Evolutionary conservation across 2,888 invertebrate species (phyloP), one percentile per base, ranked within the genome.

Genomic region (Deladenus siricidicola): DNA sequence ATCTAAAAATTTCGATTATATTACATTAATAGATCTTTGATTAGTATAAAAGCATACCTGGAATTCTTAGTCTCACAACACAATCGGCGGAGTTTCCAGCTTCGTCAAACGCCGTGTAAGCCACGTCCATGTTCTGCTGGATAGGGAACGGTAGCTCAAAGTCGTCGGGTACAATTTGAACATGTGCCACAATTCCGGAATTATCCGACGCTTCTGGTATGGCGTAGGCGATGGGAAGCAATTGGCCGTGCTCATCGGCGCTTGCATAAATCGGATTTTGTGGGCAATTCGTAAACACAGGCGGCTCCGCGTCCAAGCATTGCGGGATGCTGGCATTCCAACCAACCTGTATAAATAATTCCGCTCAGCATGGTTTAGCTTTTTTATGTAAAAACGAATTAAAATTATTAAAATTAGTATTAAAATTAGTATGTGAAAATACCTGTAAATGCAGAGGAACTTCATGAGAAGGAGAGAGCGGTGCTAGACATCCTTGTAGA

Each of bases 1-100:
- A 65, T 78, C 77, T 66, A 65, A 54, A 67, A 14, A 14, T n/a
- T 8, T 14, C 19, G 6, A 14, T 21, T 47, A 47, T 6, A 10
- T 10, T 47, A 47, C 47, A 8, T 47, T 10, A 10, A n/a, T 47
- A 23, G 6, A 19, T 47, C 8, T 21, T 21, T 47, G 6, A 23
- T 21, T 47, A 47, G 4, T 21, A n/a, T 50, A 1, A 34, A 2
- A 50, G 23, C 34, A n/a, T 45, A 72, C 72, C 73, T 17, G 76
- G 76, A 49, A 79, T 72, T 58, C 78, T 90, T 30, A 96, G 90
- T 74, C 91, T 90, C 30, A 96, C 90, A 83, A 89, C 89, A 79
- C 96, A 96, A 78, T 91, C 90, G 17, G 93, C 96, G 17, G 91
- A 91, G 78, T 96, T 96, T 69, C 93, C 93, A 78, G 93, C 93